Percentiles rank a stretch among this genome's conserved stretches.
Evolutionary conservation across 2,888 invertebrate genomes (phyloP).

Genomic region (Drosophila maculinotata): DNA sequence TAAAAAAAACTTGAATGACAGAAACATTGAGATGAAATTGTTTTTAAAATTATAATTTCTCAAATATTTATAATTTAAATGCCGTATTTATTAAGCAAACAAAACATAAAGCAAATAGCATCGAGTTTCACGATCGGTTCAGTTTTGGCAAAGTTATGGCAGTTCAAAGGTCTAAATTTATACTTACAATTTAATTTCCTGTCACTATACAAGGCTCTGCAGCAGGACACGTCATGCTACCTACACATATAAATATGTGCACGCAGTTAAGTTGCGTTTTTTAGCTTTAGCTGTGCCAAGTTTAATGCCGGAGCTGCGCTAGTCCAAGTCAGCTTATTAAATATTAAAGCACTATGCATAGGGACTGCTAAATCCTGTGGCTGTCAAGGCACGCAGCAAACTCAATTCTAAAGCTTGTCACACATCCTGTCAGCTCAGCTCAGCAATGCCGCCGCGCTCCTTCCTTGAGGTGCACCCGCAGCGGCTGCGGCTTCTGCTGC

Average conservation of each 20-base stretch:
- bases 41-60: no score
- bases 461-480: conserved; percentile 19
- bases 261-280: conserved; percentile 2
- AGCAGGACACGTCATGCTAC: background rate
- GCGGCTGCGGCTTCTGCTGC: conserved; percentile 2
- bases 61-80: no score
- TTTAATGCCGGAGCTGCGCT: conserved; percentile 35
- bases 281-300: conserved; percentile 3
- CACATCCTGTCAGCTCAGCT: conserved; percentile 60
- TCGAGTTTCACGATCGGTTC: no score
- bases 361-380: conserved; percentile 70
- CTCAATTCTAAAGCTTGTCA: conserved; percentile 64
- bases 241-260: background rate
- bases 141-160: no score
- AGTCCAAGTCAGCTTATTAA: conserved; percentile 64
- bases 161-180: no score
- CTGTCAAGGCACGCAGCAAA: conserved; percentile 58
- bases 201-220: background rate
- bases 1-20: no score
- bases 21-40: no score
- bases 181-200: background rate
- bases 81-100: no score
- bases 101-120: no score
- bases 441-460: background rate
- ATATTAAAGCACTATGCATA: conserved; percentile 61